A percentile compares a stretch with the other conserved stretches of the same genome.
Evolutionary conservation across 2,888 invertebrate genomes (phyloP).

Genomic region (Eupithecia inturbata): DNA sequence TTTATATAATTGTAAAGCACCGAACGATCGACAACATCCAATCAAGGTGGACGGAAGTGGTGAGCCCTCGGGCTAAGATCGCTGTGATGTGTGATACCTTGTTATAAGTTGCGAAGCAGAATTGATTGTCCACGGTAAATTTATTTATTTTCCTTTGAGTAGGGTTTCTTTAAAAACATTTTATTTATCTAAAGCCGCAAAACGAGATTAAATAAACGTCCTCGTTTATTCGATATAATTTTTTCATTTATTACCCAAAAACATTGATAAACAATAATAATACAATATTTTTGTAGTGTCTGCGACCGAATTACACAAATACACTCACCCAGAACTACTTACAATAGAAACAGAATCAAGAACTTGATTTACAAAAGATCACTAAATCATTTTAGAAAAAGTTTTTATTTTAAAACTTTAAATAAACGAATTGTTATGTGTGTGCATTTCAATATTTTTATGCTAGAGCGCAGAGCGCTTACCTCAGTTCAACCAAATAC

Average conservation of each 20-base stretch:
- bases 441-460: no score
- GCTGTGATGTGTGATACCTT: no score
- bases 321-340: background rate
- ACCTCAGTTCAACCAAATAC: no score
- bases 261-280: background rate
- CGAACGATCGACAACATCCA: no score
- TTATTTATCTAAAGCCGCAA: background rate
- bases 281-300: background rate
- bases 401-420: background rate
- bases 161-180: background rate
- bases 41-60: no score
- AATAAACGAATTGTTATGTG: no score
- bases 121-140: background rate
- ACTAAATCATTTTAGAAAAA: background rate
- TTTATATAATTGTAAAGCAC: no score
- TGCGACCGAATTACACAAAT: background rate
- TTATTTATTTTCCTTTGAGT: background rate
- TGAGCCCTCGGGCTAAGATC: no score
- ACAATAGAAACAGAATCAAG: background rate
- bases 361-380: background rate
- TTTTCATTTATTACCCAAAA: background rate
- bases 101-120: no score
- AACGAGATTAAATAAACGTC: background rate
- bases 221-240: background rate
- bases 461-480: no score